Evolutionary conservation across 2,888 invertebrate species (phyloP).

Genomic region (Drosophila neotestacea): DNA sequence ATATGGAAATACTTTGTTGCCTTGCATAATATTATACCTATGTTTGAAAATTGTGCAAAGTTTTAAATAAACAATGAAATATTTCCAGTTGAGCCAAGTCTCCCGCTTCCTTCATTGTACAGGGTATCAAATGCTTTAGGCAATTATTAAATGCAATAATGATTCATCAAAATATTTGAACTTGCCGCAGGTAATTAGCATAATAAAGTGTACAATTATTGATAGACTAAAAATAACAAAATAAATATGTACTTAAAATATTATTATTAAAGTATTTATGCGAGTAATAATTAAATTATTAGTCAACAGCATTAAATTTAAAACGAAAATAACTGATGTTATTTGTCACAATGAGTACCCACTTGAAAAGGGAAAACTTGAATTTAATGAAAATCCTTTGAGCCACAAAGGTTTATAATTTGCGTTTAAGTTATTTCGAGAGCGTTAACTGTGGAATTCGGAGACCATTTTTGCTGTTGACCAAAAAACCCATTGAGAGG

Average conservation of each 20-base stretch:
- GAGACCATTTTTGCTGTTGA: constrained; percentile 10
- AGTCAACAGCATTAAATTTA: constrained; percentile 3
- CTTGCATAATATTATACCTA: no score
- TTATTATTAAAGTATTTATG: neutral
- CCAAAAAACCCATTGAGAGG: neutral
- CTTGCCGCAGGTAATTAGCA: constrained; percentile 10
- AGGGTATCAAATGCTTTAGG: constrained; percentile 9
- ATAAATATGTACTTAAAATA: neutral
- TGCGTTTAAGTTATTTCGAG: constrained; percentile 22
- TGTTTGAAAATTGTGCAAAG: neutral
- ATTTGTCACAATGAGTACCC: neutral
- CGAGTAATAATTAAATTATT: neutral
- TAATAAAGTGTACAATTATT: neutral
- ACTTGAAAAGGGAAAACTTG: neutral
- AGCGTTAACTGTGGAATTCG: constrained; percentile 18
- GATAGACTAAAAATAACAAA: constrained; percentile 4
- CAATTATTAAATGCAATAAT: neutral
- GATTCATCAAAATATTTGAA: constrained; percentile 13
- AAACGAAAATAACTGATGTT: neutral
- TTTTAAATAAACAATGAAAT: no score
- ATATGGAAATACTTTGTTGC: no score
- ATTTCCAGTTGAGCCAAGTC: no score
- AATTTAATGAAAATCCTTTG: constrained; percentile 21
- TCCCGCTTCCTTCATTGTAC: neutral
- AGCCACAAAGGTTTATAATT: constrained; percentile 28